These are phyloP conservation scores for Carollia perspicillata DNA, from an alignment of 2,113 vertebrate genomes.

Conservation along the genomic window DNA sequence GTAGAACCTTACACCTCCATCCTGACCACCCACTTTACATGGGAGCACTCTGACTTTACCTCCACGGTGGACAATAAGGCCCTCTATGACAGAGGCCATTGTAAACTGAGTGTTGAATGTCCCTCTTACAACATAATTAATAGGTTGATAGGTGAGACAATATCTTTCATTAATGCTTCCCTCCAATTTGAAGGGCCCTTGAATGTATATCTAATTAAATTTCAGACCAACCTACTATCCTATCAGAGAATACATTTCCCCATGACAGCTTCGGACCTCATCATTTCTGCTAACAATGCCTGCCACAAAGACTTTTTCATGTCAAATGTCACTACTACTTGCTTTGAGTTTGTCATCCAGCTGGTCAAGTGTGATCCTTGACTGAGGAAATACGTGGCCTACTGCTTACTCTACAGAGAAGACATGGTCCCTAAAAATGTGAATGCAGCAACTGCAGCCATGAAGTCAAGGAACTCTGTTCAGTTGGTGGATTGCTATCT, in stretches of 20 bases:
- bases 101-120: conserved; percentile 69
- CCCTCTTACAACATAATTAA: conserved; percentile 82
- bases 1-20: conserved; percentile 90
- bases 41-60: conserved; percentile 83
- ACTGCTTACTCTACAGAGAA: conserved; percentile 81
- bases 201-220: conserved; percentile 82
- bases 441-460: neutral
- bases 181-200: conserved; percentile 88
- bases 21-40: conserved; percentile 88
- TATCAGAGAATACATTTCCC: conserved; percentile 76
- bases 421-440: conserved; percentile 57
- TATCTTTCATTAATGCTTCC: conserved; percentile 82
- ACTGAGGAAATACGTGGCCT: conserved; percentile 83
- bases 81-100: conserved; percentile 46
- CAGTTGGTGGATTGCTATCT: conserved; percentile 68
- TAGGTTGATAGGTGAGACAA: conserved; percentile 80
- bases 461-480: conserved; percentile 73
- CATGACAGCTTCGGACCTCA: conserved; percentile 70
- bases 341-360: conserved; percentile 76
- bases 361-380: conserved; percentile 88
- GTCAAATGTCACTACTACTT: conserved; percentile 55
- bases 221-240: conserved; percentile 85
- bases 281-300: conserved; percentile 76
- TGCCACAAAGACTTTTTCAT: conserved; percentile 75
- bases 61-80: conserved; percentile 60